Conservation (phyloP, 2,888 invertebrate species). For the Perdita meconis region DNA sequence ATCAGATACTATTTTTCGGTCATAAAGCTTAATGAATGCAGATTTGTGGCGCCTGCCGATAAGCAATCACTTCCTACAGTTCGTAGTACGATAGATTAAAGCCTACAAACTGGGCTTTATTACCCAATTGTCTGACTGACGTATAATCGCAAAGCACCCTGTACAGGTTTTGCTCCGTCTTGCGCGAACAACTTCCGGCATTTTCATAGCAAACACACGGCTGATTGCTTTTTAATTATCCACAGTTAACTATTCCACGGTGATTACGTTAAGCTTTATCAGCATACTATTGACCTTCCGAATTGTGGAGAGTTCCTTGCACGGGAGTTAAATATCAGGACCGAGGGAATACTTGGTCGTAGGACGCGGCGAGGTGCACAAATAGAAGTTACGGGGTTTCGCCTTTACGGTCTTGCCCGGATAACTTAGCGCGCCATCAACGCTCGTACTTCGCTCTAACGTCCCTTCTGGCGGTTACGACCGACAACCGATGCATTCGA, state of each 20-base stretch:
- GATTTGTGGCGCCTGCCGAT: no score
- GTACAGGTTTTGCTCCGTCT: not conserved
- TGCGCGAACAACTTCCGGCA: not conserved
- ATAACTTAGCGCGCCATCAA: slow-evolving; percentile 35
- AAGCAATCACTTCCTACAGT: no score
- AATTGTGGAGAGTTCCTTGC: not conserved
- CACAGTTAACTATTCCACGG: not conserved
- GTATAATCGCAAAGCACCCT: not conserved
- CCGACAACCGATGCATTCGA: slow-evolving; percentile 56
- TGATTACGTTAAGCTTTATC: slow-evolving; percentile 16
- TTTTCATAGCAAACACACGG: slow-evolving; percentile 10
- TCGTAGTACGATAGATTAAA: no score
- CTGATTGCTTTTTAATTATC: slow-evolving; percentile 36
- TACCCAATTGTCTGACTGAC: not conserved
- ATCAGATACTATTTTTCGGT: not conserved
- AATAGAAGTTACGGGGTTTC: slow-evolving; percentile 17
- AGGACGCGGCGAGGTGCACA: not conserved
- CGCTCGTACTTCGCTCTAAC: slow-evolving; percentile 8
- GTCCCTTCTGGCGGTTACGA: slow-evolving; percentile 42
- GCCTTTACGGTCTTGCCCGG: slow-evolving; percentile 24
- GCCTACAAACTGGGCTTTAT: no score
- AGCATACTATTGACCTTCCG: not conserved
- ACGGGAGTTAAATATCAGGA: slow-evolving; percentile 4
- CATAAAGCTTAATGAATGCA: no score
- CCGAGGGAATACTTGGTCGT: not conserved